A percentile compares a stretch with the other conserved stretches of the same genome.
These are phyloP conservation scores for Martes martes DNA, from an alignment of 2,113 vertebrate genomes.

Conservation along the genomic window DNA sequence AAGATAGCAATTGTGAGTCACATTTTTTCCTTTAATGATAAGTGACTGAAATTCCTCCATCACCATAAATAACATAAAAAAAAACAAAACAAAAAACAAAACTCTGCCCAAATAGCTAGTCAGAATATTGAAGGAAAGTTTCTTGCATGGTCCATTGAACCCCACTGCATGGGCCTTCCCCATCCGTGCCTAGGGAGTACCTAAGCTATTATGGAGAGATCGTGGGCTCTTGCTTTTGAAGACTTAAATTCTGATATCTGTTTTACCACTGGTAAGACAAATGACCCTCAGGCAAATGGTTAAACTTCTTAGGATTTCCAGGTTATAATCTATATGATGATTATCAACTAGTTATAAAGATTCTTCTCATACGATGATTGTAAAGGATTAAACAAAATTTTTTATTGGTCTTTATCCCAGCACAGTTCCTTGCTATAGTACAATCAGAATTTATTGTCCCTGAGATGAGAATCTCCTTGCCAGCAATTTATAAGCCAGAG, in stretches of 20 bases:
- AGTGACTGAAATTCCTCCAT: slow-evolving; percentile 38
- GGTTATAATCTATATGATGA: neutral
- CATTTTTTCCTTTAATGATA: slow-evolving; percentile 41
- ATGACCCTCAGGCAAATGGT: slow-evolving; percentile 20
- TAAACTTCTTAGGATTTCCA: neutral
- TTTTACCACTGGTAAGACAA: neutral
- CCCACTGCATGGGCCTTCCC: neutral
- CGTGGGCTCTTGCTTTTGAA: neutral
- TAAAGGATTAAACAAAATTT: neutral
- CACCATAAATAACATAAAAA: neutral
- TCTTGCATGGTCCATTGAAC: neutral
- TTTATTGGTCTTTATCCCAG: neutral
- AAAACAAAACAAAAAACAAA: neutral
- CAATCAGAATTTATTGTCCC: neutral
- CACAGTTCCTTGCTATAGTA: neutral
- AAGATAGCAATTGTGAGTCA: slow-evolving; percentile 45
- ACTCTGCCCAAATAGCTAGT: neutral
- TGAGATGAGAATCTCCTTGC: neutral
- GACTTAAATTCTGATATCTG: neutral
- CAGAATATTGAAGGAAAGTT: neutral
- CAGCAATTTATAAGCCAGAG: neutral
- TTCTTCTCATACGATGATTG: neutral
- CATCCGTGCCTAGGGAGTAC: neutral
- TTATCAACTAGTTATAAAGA: slow-evolving; percentile 4
- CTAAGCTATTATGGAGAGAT: neutral